These are phyloP conservation scores for Apteryx mantelli DNA, from an alignment of 2,113 vertebrate genomes.

Conservation along the genomic window DNA sequence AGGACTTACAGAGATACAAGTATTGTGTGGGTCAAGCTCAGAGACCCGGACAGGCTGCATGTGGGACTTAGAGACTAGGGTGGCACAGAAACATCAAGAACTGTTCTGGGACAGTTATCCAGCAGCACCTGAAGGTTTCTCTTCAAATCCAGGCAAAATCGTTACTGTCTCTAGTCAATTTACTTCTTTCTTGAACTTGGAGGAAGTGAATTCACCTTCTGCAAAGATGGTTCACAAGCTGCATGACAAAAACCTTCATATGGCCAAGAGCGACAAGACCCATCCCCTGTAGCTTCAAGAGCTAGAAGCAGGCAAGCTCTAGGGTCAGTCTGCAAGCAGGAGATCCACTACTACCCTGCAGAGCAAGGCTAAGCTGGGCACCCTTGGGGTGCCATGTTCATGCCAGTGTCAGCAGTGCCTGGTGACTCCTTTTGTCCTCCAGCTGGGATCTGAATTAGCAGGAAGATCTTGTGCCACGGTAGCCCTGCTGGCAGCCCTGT, in stretches of 20 bases:
- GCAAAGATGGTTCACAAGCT: not conserved
- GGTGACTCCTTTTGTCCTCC: no score
- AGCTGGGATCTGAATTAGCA: no score
- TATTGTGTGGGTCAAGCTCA: not conserved
- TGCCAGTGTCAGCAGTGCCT: not conserved
- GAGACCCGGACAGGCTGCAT: not conserved
- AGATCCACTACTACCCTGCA: not conserved
- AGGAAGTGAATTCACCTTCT: not conserved
- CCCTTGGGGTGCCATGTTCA: not conserved
- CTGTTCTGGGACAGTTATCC: not conserved
- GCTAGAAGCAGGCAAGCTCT: not conserved
- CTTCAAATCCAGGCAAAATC: not conserved
- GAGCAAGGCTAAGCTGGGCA: not conserved
- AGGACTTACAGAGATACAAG: not conserved
- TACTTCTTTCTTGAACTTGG: not conserved
- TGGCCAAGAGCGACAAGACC: not conserved
- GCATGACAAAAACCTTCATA: not conserved
- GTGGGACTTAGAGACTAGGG: not conserved
- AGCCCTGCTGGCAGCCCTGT: not conserved
- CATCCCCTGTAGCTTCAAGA: not conserved
- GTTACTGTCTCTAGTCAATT: not conserved
- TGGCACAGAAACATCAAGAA: not conserved
- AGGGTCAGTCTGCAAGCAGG: not conserved
- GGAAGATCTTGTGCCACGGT: no score
- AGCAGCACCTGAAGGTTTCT: not conserved